phyloP scores from a whole-genome alignment of 2,888 invertebrate genomes.

The Drosophila mettleri region DNA sequence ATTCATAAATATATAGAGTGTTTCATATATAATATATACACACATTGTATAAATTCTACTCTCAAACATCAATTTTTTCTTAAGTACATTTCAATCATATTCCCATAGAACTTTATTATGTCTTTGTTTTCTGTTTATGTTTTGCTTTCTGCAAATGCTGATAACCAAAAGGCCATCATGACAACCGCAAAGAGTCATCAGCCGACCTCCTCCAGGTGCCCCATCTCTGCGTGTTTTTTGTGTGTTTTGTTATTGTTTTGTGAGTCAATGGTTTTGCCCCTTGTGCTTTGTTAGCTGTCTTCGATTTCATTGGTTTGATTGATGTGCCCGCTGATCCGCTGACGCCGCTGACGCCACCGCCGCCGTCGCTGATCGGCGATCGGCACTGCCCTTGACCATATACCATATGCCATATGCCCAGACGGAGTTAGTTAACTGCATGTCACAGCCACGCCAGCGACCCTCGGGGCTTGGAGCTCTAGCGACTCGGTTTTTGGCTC shows the following conservation, averaged over 20 bases:
- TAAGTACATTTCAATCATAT: not conserved
- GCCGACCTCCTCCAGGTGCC: constrained; percentile 45
- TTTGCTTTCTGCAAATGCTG: constrained; percentile 34
- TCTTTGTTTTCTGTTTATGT: constrained; percentile 31
- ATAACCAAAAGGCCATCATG: constrained; percentile 49
- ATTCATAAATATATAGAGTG: too few species aligned
- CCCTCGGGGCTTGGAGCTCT: constrained; percentile 69
- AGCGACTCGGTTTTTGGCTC: constrained; percentile 29
- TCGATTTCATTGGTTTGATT: constrained; percentile 78
- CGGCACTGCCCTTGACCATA: constrained; percentile 73
- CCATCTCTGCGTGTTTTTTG: not conserved
- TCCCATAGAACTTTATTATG: not conserved
- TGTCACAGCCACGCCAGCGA: constrained; percentile 67
- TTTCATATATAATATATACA: too few species aligned
- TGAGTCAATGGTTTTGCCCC: constrained; percentile 35
- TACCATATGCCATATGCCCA: constrained; percentile 37
- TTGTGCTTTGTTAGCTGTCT: constrained; percentile 59
- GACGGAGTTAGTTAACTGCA: constrained; percentile 41
- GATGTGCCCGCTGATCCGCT: constrained; percentile 76
- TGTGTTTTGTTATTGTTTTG: not conserved
- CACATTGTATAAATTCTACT: too few species aligned
- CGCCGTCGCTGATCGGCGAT: too few species aligned
- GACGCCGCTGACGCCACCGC: too few species aligned
- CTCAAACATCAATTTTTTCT: too few species aligned
- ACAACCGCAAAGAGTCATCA: constrained; percentile 64